Evolutionary conservation across 2,888 invertebrate species (phyloP), one percentile per base, ranked within the genome.

Genomic region (Anaspis maculata): DNA sequence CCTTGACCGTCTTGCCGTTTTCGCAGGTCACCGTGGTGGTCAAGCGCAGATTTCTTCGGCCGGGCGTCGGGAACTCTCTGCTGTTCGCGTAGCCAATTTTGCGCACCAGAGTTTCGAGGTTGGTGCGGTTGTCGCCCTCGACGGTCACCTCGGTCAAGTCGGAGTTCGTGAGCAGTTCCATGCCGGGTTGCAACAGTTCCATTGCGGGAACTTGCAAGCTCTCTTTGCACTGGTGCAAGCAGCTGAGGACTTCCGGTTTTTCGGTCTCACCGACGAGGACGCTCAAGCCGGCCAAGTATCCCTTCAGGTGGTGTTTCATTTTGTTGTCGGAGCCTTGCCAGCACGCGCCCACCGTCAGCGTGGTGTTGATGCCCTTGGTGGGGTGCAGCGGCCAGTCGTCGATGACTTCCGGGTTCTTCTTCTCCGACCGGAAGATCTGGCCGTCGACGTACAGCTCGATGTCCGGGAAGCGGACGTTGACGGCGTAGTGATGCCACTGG

Each of bases 381-480:
- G 92, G 91, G 63, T 97, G 97, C 25, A 98, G 72, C 1, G 97
- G 96, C 96, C 96, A 97, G 69, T 98, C 98, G 62, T 98, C 97
- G 59, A 98, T 91, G 27, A 98, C 90, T 67, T 97, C 96, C 0
- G 95, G 94, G 49, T 91, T 94, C 58, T 82, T 81, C 57, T 84
- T 74, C 51, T 74, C 77, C 1, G 47, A 44, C 3, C 67, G 61
- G 50, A 67, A 79, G 25, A 79, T 69, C 55, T 82, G 81, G 0
- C 95, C 96, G 66, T 96, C 96, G 41, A 96, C 79, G 62, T 77
- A 87, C 39, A 96, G 71, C 43, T 82, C 82, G 26, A 92, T 87
- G 58, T 86, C 86, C 1, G 92, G 89, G 72, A 94, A 90, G 48
- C 91, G 83, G 3, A 96, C 85, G 61, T 88, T 90, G 25, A 97